Evolutionary conservation across 2,888 invertebrate genomes (phyloP).

Genomic region (Callyntrura sp.): DNA sequence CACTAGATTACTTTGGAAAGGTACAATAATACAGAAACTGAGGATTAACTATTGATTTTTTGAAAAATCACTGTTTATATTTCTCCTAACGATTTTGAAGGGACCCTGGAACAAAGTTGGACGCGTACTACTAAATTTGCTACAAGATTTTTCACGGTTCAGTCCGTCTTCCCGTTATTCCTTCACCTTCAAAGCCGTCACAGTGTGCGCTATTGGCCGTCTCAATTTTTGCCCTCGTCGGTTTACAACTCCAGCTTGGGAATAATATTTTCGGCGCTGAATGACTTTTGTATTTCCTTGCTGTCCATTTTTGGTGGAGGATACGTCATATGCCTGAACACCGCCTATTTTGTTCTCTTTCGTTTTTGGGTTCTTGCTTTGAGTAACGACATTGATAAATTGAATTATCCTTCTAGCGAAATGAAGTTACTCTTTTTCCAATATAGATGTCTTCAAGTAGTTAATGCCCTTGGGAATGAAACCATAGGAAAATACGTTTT

Average conservation of each 20-base stretch:
- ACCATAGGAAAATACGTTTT: neutral
- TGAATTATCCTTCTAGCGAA: too few species aligned
- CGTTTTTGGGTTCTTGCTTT: too few species aligned
- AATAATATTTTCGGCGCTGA: neutral
- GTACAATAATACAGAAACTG: neutral
- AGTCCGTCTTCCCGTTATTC: neutral
- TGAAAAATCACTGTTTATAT: neutral
- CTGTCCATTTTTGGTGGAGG: neutral
- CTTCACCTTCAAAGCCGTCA: conserved; percentile 16
- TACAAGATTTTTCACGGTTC: neutral
- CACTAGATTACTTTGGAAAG: neutral
- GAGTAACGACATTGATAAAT: too few species aligned
- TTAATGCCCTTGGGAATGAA: neutral
- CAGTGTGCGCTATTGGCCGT: neutral
- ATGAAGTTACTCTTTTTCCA: too few species aligned
- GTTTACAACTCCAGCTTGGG: neutral
- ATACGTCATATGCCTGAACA: neutral
- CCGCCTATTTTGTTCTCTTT: neutral
- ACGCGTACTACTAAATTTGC: neutral
- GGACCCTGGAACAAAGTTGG: neutral
- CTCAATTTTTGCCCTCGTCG: neutral
- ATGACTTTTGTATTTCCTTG: conserved; percentile 2
- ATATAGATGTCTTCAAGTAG: neutral
- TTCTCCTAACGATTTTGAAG: neutral
- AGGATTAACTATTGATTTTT: neutral